Conservation (phyloP, 2,113 vertebrate genomes). For the Chaetorhynchus papuensis region DNA sequence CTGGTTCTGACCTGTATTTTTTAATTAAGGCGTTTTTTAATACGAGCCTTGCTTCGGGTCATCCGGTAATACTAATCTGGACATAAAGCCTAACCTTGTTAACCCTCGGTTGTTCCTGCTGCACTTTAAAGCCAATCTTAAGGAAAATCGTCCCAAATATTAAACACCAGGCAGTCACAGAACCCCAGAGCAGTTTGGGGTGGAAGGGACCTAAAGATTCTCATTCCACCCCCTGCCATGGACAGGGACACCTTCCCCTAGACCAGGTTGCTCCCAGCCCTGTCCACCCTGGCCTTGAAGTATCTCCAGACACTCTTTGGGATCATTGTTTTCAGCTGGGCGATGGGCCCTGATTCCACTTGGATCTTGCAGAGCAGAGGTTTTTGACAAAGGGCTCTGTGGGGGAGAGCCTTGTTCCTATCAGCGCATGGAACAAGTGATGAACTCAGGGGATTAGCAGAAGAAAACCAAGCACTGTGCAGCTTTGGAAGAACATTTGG, state of each 20-base stretch:
- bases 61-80: conserved; percentile 31
- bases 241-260: not conserved
- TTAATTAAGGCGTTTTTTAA: conserved; percentile 64
- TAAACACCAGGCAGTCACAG: not conserved
- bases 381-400: not conserved
- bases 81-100: not conserved
- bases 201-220: not conserved
- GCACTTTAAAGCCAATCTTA: not conserved
- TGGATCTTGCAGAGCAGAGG: not conserved
- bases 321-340: not conserved
- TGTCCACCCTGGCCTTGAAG: not conserved
- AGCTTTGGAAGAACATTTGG: not conserved
- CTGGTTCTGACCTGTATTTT: conserved; percentile 43
- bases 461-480: not conserved
- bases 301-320: not conserved
- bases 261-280: not conserved
- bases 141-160: not conserved
- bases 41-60: conserved; percentile 36
- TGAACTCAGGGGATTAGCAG: not conserved
- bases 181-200: not conserved
- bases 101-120: not conserved
- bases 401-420: not conserved
- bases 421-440: not conserved
- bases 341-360: not conserved
- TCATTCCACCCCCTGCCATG: not conserved